Percentiles rank a stretch among this genome's conserved stretches.
Evolutionary conservation across 2,797 vertebrate species (phyloP).

Genomic region (Sebastes trivittatus): DNA sequence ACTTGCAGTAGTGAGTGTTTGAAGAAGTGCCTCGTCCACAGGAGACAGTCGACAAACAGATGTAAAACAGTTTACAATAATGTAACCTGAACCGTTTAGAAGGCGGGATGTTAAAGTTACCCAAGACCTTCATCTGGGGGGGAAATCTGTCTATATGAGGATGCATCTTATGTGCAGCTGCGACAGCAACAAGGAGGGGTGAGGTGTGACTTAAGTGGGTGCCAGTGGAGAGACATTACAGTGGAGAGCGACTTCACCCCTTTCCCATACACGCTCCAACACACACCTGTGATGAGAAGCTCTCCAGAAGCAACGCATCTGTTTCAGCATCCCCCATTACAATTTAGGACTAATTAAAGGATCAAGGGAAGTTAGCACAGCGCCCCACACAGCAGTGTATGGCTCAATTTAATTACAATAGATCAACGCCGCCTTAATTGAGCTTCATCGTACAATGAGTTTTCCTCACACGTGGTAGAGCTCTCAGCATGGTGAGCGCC

Average conservation of each 20-base stretch:
- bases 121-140: background rate
- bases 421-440: constrained; percentile 65
- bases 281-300: constrained; percentile 40
- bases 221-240: constrained; percentile 23
- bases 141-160: constrained; percentile 5
- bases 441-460: constrained; percentile 34
- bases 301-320: constrained; percentile 55
- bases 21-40: background rate
- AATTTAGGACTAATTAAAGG: constrained; percentile 67
- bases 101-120: constrained; percentile 5
- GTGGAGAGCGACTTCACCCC: constrained; percentile 16
- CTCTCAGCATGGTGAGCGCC: constrained; percentile 14
- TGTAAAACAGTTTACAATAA: constrained; percentile 21
- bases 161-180: constrained; percentile 36
- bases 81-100: constrained; percentile 17
- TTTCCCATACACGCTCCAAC: constrained; percentile 12
- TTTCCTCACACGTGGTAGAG: constrained; percentile 27
- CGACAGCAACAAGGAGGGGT: constrained; percentile 1
- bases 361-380: constrained; percentile 58
- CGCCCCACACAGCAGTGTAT: constrained; percentile 36
- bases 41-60: constrained; percentile 21
- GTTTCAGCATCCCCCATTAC: constrained; percentile 49
- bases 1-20: constrained; percentile 1
- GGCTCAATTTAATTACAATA: constrained; percentile 68
- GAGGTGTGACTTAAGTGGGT: constrained; percentile 18